Conservation (phyloP, 2,113 vertebrate genomes). For the Grammatotria lemairii region DNA sequence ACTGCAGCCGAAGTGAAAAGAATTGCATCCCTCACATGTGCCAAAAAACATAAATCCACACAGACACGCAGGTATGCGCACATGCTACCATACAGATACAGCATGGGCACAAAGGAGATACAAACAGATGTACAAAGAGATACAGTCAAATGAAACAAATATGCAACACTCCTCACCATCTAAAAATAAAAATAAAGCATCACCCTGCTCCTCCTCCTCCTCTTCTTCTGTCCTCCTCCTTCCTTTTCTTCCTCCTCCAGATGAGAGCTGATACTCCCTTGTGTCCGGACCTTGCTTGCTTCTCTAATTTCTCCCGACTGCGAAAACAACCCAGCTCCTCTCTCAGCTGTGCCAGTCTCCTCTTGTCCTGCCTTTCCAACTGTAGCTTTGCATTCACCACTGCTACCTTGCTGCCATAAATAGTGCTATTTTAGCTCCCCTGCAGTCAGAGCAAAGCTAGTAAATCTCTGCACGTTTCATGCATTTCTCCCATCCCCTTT, state of each 20-base stretch:
- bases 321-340: slow-evolving; percentile 5
- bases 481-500: slow-evolving; percentile 34
- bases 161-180: neutral
- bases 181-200: slow-evolving; percentile 16
- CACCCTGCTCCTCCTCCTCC: slow-evolving; percentile 22
- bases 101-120: neutral
- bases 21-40: slow-evolving; percentile 1
- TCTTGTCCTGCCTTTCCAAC: slow-evolving; percentile 10
- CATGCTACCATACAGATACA: neutral
- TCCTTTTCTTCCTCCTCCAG: slow-evolving; percentile 27
- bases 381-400: slow-evolving; percentile 19
- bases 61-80: neutral
- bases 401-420: slow-evolving; percentile 25
- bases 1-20: slow-evolving; percentile 19
- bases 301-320: slow-evolving; percentile 37
- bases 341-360: slow-evolving; percentile 19
- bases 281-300: slow-evolving; percentile 30
- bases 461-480: slow-evolving; percentile 55
- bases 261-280: slow-evolving; percentile 38
- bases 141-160: neutral
- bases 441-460: slow-evolving; percentile 37
- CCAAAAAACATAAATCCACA: neutral
- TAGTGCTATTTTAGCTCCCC: slow-evolving; percentile 45
- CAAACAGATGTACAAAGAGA: neutral
- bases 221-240: slow-evolving; percentile 2